phyloP scores from a whole-genome alignment of 2,888 invertebrate species.

The Hoplodrina ambigua region DNA sequence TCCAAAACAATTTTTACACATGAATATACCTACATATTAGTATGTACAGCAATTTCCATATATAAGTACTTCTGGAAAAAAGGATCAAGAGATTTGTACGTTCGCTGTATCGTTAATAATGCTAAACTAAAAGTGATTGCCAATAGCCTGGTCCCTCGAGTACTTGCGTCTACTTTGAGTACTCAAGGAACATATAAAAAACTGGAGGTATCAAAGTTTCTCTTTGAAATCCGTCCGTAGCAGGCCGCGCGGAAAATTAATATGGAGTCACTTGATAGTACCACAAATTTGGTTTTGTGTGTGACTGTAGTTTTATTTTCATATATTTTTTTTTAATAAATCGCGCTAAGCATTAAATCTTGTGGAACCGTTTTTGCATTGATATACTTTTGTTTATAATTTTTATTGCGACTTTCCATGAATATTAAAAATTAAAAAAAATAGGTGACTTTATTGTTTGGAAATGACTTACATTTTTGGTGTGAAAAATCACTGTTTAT shows the following conservation, averaged over 20 bases:
- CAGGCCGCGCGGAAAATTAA: conserved; percentile 59
- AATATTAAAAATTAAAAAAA: too few species aligned
- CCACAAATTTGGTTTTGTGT: conserved; percentile 33
- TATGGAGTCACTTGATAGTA: conserved; percentile 44
- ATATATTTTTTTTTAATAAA: background rate
- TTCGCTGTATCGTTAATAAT: conserved; percentile 60
- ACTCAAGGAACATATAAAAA: conserved; percentile 44
- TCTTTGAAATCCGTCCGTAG: conserved; percentile 48
- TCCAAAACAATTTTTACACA: background rate
- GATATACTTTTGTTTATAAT: too few species aligned
- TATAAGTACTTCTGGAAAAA: conserved; percentile 27
- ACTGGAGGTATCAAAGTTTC: conserved; percentile 45
- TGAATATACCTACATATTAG: background rate
- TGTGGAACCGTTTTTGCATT: background rate
- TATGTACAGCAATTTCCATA: conserved; percentile 10
- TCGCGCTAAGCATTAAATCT: too few species aligned
- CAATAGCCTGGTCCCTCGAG: conserved; percentile 51
- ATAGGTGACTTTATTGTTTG: too few species aligned
- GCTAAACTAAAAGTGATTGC: conserved; percentile 61
- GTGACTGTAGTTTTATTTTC: conserved; percentile 24
- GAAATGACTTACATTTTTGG: too few species aligned
- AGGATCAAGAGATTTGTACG: conserved; percentile 38
- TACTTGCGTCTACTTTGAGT: conserved; percentile 46
- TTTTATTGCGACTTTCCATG: background rate
- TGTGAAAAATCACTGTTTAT: too few species aligned